These are phyloP conservation scores for Nesogale talazaci DNA, from an alignment of 2,113 vertebrate genomes.

Conservation along the genomic window DNA sequence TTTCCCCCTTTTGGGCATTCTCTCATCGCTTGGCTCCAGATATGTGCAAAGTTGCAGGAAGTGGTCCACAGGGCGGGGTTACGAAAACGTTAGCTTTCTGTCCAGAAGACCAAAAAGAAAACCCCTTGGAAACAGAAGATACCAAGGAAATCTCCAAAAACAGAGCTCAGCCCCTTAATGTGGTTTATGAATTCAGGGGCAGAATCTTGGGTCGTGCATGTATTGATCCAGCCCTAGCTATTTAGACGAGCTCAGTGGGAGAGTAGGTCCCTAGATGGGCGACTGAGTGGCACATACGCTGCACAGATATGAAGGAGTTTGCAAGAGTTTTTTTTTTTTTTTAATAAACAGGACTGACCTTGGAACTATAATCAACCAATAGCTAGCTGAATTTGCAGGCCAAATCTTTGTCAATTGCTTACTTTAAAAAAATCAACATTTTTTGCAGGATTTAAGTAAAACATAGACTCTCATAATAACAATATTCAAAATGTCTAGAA, in stretches of 20 bases:
- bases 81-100: neutral
- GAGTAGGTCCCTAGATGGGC: neutral
- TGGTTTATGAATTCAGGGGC: neutral
- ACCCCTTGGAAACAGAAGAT: neutral
- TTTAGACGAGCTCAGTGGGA: neutral
- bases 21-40: neutral
- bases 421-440: conserved; percentile 25
- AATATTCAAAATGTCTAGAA: conserved; percentile 22
- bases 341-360: neutral
- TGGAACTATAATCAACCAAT: neutral
- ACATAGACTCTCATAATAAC: neutral
- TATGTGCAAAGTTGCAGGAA: neutral
- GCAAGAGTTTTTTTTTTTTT: neutral
- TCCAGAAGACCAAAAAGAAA: neutral
- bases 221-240: neutral
- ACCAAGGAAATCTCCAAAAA: neutral
- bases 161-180: neutral
- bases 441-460: neutral
- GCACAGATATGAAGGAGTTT: neutral
- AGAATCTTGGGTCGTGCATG: neutral
- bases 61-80: neutral
- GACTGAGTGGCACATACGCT: neutral
- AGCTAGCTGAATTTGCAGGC: neutral
- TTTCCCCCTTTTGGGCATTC: neutral
- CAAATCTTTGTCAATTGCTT: neutral